These are phyloP conservation scores for Cheilosia variabilis DNA, from an alignment of 2,888 invertebrate genomes.

Conservation along the genomic window DNA sequence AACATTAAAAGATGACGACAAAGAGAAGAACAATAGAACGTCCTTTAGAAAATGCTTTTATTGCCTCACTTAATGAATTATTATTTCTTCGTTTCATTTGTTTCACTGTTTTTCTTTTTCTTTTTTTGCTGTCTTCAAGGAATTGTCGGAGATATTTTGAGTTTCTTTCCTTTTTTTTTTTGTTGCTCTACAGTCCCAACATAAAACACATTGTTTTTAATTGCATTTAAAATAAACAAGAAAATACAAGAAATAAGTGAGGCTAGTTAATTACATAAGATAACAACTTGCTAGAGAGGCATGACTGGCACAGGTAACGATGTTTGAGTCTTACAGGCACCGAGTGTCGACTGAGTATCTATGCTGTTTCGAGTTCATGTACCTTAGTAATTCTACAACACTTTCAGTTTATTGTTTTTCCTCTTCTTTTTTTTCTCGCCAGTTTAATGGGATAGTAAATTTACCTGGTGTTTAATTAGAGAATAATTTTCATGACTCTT, in stretches of 20 bases:
- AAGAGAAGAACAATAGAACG: slow-evolving; percentile 45
- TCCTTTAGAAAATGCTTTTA: slow-evolving; percentile 67
- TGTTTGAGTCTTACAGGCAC: slow-evolving; percentile 9
- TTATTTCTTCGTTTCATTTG: slow-evolving; percentile 70
- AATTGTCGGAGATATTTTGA: slow-evolving; percentile 47
- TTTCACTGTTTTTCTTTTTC: slow-evolving; percentile 59
- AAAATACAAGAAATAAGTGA: slow-evolving; percentile 54
- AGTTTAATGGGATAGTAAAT: slow-evolving; percentile 69
- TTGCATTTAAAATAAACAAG: slow-evolving; percentile 62
- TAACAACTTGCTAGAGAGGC: slow-evolving; percentile 49
- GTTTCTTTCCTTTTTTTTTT: slow-evolving; percentile 9
- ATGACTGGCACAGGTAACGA: slow-evolving; percentile 18
- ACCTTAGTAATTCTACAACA: slow-evolving; percentile 25
- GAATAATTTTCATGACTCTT: slow-evolving; percentile 56
- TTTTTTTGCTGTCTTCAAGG: slow-evolving; percentile 42
- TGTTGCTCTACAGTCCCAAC: slow-evolving; percentile 39
- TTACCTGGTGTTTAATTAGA: slow-evolving; percentile 67
- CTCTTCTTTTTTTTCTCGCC: slow-evolving; percentile 53
- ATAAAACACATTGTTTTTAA: slow-evolving; percentile 71
- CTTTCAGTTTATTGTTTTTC: slow-evolving; percentile 71
- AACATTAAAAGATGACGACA: slow-evolving; percentile 18
- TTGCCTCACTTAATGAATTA: slow-evolving; percentile 72
- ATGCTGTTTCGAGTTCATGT: slow-evolving; percentile 44
- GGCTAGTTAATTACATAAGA: slow-evolving; percentile 72
- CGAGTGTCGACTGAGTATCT: background rate